phyloP scores from a whole-genome alignment of 2,888 invertebrate species.

The Hetaerina titia region DNA sequence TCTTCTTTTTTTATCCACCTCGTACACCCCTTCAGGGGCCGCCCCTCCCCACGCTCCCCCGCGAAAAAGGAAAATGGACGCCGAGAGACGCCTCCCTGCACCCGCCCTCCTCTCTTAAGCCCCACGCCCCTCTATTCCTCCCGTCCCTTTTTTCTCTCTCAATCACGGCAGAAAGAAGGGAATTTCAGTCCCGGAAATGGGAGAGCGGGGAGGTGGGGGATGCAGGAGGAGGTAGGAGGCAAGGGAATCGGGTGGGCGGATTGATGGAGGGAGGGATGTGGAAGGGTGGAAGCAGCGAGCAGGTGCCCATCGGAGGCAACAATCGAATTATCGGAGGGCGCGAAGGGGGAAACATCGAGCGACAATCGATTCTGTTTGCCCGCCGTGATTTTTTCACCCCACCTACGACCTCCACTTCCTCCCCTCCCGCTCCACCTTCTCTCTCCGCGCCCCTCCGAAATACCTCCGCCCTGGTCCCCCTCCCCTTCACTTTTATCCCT shows the following conservation, averaged over 20 bases:
- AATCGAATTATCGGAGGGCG: constrained; percentile 61
- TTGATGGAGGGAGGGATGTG: not conserved
- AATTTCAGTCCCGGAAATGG: constrained; percentile 40
- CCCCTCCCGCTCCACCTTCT: not conserved
- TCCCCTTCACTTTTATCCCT: not conserved
- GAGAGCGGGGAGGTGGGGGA: not conserved
- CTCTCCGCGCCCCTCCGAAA: not conserved
- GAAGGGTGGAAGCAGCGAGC: constrained; percentile 6
- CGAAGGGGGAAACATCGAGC: constrained; percentile 49
- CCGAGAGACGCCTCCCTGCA: not conserved
- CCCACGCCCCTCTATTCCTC: not conserved
- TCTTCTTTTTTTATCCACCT: not conserved
- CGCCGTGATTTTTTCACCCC: not conserved
- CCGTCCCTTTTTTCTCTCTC: not conserved
- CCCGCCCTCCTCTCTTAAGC: not conserved
- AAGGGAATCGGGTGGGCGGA: not conserved
- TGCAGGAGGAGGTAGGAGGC: not conserved
- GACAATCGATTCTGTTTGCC: constrained; percentile 66
- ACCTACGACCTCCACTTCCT: too few species aligned
- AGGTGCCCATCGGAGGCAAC: constrained; percentile 58
- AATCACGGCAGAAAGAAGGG: constrained; percentile 49
- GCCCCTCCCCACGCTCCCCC: not conserved
- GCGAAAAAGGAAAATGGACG: not conserved
- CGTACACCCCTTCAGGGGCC: not conserved
- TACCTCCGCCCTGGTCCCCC: not conserved